These are phyloP conservation scores for Palythoa caribaeorum DNA, from an alignment of 92 coral and sea anemone species.

Conservation along the genomic window DNA sequence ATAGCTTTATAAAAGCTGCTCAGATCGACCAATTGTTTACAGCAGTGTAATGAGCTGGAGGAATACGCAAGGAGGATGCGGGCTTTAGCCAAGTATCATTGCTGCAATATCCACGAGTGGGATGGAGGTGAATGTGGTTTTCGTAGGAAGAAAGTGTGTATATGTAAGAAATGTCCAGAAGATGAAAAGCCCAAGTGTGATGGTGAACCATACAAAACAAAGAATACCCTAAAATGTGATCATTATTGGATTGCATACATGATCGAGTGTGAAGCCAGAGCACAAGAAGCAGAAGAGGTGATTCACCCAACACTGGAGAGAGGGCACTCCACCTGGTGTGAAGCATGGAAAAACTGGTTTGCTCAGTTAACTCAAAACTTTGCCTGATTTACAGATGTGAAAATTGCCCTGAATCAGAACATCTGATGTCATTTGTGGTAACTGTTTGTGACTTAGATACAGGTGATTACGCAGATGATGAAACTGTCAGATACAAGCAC, in stretches of 20 bases:
- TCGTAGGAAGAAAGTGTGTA: background rate
- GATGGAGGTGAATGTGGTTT: constrained; percentile 13
- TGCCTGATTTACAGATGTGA: no score
- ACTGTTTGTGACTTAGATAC: no score
- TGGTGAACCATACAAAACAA: constrained; percentile 53
- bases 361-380: no score
- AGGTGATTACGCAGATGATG: no score
- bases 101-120: constrained; percentile 18
- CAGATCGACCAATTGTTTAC: constrained; percentile 69
- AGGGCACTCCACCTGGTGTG: constrained; percentile 68
- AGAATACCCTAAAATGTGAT: constrained; percentile 45
- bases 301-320: constrained; percentile 62
- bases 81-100: background rate
- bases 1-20: constrained; percentile 60
- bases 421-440: no score
- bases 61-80: constrained; percentile 60
- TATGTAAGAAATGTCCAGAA: background rate
- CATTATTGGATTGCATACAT: constrained; percentile 54
- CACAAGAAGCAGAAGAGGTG: constrained; percentile 52
- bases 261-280: constrained; percentile 68
- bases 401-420: no score
- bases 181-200: constrained; percentile 23
- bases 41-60: constrained; percentile 54
- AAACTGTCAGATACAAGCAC: no score
- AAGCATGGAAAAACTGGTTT: constrained; percentile 5